Evolutionary conservation across 1,140 invertebrate genomes (phyloP), one percentile per base, ranked within the genome.

Genomic region (Zaprionus gabonicus): DNA sequence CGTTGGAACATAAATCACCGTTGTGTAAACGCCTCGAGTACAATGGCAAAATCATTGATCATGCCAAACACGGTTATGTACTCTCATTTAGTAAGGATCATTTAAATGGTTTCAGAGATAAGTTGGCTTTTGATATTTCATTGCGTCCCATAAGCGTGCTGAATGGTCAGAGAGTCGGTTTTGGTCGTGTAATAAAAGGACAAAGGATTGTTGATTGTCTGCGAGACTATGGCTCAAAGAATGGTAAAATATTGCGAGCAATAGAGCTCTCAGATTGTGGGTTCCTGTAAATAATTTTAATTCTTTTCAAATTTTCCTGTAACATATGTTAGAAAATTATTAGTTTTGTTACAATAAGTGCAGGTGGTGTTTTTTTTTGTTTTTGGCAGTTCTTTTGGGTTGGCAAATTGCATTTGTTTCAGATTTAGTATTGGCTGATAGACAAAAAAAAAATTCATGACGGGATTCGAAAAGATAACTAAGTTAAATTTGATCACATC

Each of bases 201-300:
- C 36, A 66, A 15, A 90, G 81, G 59, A 86, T 92, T 12, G 74
- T 91, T 25, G 85, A 92, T 25, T 69, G 71, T 34, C 72, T 92
- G 0, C 91, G 92, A 59, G 76, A 76, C 27, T 91, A 88, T 41
- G 88, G 86, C 66, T 87, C 91, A 20, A 91, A 92, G 53, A 84
- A 92, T 53, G 91, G 91, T 0, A 92, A 85, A 67, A 75, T 90
- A n/a, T 82, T 56, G 17, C 87, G 81, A 3, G 63, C 74, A 6
- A 51, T 92, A 4, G 5, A 49, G 1, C 83, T 92, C 3, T 82
- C 79, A 17, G 56, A 49, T 38, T 92, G 91, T 55, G 91, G 91
- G 0, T 28, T 91, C 7, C 55, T 82, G 0, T 86, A 74, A 63
- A 46, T 2, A 36, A 36, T 49, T 44, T 12, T 51, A 10, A 4